These are phyloP conservation scores for Drosophila macrospina DNA, from an alignment of 2,888 invertebrate genomes.

Conservation along the genomic window DNA sequence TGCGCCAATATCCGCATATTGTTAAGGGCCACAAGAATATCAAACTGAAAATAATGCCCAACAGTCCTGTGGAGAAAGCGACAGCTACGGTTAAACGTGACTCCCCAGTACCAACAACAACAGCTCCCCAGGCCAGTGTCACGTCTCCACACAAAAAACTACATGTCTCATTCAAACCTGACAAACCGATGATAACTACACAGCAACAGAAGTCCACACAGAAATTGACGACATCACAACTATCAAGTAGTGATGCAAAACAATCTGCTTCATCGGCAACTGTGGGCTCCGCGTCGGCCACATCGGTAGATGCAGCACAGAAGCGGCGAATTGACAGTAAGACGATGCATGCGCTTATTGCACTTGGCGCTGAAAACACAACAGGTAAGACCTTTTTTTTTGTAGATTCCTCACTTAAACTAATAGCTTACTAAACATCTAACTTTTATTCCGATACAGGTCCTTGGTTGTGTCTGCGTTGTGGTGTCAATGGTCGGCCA, in stretches of 20 bases:
- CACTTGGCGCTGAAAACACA: conserved; percentile 88
- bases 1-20: conserved; percentile 95
- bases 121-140: conserved; percentile 17
- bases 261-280: conserved; percentile 31
- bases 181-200: conserved; percentile 60
- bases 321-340: conserved; percentile 88
- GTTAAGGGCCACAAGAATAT: conserved; percentile 95
- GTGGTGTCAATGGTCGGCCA: conserved; percentile 89
- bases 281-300: conserved; percentile 28
- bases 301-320: conserved; percentile 64
- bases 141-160: conserved; percentile 68
- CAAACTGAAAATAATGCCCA: conserved; percentile 92
- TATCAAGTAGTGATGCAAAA: conserved; percentile 13
- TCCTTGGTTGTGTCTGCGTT: conserved; percentile 93
- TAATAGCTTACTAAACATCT: neutral
- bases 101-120: conserved; percentile 37
- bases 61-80: conserved; percentile 75
- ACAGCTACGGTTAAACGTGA: conserved; percentile 36
- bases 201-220: conserved; percentile 52
- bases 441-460: conserved; percentile 77
- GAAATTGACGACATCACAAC: conserved; percentile 34
- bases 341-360: conserved; percentile 88
- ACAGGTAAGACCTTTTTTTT: too few species aligned
- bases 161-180: conserved; percentile 68
- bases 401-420: too few species aligned